A percentile compares a stretch with the other conserved stretches of the same genome.
Evolutionary conservation across 2,113 vertebrate genomes (phyloP).

Genomic region (Microcebus griseorufus): DNA sequence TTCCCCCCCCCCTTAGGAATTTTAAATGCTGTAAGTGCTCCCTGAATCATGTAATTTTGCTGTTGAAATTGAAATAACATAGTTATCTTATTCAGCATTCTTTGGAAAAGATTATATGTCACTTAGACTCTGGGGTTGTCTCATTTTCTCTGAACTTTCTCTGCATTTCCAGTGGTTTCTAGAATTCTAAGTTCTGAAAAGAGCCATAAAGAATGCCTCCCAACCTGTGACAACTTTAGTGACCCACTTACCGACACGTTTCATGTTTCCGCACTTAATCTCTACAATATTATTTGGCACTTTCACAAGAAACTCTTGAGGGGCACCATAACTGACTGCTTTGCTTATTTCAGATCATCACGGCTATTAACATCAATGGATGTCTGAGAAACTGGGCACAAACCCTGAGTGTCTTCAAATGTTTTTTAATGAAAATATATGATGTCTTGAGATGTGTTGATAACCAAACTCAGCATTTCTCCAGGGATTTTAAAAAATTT

Average conservation of each 20-base stretch:
- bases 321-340: background rate
- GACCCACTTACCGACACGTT: background rate
- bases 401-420: background rate
- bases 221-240: background rate
- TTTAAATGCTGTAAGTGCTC: background rate
- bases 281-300: background rate
- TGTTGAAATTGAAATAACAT: background rate
- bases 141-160: background rate
- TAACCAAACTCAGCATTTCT: slow-evolving; percentile 26
- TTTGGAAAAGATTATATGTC: background rate
- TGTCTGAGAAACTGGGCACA: background rate
- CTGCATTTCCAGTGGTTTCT: background rate
- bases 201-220: background rate
- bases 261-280: background rate
- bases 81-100: background rate
- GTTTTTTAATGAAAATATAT: background rate
- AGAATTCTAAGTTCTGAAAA: background rate
- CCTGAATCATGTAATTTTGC: background rate
- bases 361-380: background rate
- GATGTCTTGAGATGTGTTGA: background rate
- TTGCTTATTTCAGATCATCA: background rate
- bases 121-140: background rate
- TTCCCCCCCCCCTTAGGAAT: background rate
- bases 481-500: background rate
- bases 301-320: background rate